phyloP scores from a whole-genome alignment of 2,113 vertebrate species.

The Cyprinodon variegatus region DNA sequence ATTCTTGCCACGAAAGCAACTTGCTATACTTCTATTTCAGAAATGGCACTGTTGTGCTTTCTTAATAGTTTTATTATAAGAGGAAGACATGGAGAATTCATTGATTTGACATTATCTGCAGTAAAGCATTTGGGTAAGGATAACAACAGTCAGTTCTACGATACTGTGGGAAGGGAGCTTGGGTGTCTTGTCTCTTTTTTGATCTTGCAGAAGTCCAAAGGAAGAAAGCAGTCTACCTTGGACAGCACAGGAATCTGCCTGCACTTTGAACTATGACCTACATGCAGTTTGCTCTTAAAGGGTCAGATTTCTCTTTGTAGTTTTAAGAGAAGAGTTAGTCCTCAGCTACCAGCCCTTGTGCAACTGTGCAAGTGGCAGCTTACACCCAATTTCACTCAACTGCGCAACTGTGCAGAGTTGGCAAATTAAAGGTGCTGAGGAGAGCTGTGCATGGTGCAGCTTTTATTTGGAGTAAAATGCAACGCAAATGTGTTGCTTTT shows the following conservation, averaged over 20 bases:
- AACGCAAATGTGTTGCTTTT: conserved; percentile 68
- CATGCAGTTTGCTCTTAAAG: conserved; percentile 60
- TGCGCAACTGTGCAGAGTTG: conserved; percentile 69
- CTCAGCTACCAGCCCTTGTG: conserved; percentile 70
- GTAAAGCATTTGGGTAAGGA: conserved; percentile 75
- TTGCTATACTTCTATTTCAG: conserved; percentile 57
- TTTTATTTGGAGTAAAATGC: conserved; percentile 56
- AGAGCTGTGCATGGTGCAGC: conserved; percentile 77
- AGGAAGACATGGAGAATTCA: conserved; percentile 64
- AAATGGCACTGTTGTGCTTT: conserved; percentile 61
- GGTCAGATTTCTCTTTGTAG: conserved; percentile 57
- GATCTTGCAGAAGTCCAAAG: conserved; percentile 77
- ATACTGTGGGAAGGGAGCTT: conserved; percentile 61
- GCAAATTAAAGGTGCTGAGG: conserved; percentile 59
- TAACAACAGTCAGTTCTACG: conserved; percentile 69
- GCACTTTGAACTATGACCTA: conserved; percentile 57
- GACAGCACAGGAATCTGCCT: conserved; percentile 68
- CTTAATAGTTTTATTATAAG: conserved; percentile 62
- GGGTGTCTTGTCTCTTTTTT: conserved; percentile 69
- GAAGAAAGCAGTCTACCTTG: conserved; percentile 68
- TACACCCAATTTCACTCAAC: conserved; percentile 4
- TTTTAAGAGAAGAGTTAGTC: conserved; percentile 16
- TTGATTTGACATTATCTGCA: conserved; percentile 68
- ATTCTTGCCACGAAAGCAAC: conserved; percentile 54
- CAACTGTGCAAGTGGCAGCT: conserved; percentile 77